Evolutionary conservation across 2,113 vertebrate species (phyloP).

Genomic region (Macaca nemestrina): DNA sequence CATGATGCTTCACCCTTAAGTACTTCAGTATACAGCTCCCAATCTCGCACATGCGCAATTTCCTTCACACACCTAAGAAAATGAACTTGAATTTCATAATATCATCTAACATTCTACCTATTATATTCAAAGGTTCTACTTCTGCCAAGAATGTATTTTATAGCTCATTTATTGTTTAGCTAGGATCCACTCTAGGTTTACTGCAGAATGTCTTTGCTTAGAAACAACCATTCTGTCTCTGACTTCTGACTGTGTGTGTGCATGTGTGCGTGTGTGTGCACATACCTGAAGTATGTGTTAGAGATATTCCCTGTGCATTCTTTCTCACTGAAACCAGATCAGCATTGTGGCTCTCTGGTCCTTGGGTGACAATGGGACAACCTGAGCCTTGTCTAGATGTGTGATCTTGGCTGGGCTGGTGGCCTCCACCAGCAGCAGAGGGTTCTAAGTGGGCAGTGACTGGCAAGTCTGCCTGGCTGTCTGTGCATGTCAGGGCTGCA

Average conservation of each 20-base stretch:
- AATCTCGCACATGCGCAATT: background rate
- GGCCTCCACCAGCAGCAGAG: background rate
- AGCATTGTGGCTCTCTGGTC: background rate
- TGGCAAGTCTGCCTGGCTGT: background rate
- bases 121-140: background rate
- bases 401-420: background rate
- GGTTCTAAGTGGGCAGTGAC: background rate
- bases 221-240: background rate
- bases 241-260: background rate
- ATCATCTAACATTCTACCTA: background rate
- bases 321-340: background rate
- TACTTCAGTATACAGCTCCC: background rate
- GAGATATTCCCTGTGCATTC: background rate
- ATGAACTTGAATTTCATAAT: background rate
- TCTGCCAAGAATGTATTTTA: background rate
- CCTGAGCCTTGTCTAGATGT: background rate
- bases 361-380: background rate
- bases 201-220: background rate
- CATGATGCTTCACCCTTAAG: background rate
- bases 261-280: accelerated
- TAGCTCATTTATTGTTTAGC: background rate
- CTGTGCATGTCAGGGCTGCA: background rate
- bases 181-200: background rate
- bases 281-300: background rate
- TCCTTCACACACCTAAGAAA: background rate